Base-by-base conservation (phyloP, 2,113 vertebrate genomes). In the Stomatorhinus ivindoensis region DNA sequence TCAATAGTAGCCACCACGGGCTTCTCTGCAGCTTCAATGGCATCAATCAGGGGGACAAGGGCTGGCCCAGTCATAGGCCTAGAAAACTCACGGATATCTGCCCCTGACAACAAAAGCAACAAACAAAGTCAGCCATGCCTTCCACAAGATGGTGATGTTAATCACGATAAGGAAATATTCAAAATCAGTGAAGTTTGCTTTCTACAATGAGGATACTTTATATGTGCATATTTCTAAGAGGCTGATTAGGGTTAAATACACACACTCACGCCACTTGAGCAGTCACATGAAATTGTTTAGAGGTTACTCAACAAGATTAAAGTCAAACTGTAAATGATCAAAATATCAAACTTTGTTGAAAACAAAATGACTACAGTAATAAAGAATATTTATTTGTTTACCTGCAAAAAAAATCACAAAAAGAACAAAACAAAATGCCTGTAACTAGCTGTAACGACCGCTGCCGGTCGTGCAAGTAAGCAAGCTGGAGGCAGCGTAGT, bases 1-100 rank as follows among this genome's bases (percentile, higher is more conserved):
- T 99, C 96, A 69, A 99, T 97, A 80, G 97, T 98, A 0, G 98
- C 98, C 91, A 99, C 97, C 92, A 98, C 92, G 0, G 97, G 97
- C 92, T 99, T 99, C 91, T 94, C 35, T 0, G 92, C 92, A 35
- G 93, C 94, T 91, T 98, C 97, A 0, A 99, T 94, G 21, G 93
- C 90, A 4, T 97, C 95, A 85, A 98, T 82, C 35, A 97, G 0
- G 0, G 91, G 44, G 31, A 93, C 90, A 89, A 98, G 21, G 1
- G 76, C 80, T 44, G 0, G 0, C 1, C 88, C 91, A 0, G 0
- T n/a, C 27, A 88, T 92, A 0, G 35, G 2, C 0, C 3, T 13
- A 0, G 83, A 42, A 92, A 99, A 96, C 88, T 94, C 93, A 76
- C 2, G 94, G 91, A 99, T 98, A 91, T 98, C 97, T 3, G 96